Base-by-base conservation (phyloP, 2,888 invertebrate species). In the Byasa hedistus region DNA sequence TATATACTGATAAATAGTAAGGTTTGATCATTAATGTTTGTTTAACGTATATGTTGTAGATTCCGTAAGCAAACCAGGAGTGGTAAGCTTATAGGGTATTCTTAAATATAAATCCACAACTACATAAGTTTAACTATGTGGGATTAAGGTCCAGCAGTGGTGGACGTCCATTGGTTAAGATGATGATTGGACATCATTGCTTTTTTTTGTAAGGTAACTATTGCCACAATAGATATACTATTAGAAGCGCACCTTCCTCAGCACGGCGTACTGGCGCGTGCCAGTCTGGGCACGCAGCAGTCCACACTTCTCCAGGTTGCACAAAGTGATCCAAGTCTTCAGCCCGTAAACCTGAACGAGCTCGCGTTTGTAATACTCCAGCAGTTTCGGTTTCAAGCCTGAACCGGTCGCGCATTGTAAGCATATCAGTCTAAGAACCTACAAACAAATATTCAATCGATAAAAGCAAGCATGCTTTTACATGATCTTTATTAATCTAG, bases 381-480 rank as follows among this genome's bases (percentile, higher is more conserved):
- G 81, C 0, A 98, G 93, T 83, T 98, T 98, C 3, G 95, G 96
- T 82, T 98, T 98, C 4, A 99, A 92, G 0, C 99, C 99, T 22
- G 98, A 98, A 65, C 96, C 96, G 3, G 98, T 97, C 22, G 96
- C 93, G 69, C 98, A 98, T 86, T 99, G 99, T 64, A 99, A 94
- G 82, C 98, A 98, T 69, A 99, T 95, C 8, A 99, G 91, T 15
- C 99, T 93, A 52, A 99, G 90, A 12, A 99, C 95, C 91, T 91
- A 69, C 3, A 4, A 61, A 56, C n/a, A 51, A 55, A 52, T 48
- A 48, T n/a, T n/a, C n/a, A 48, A n/a, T n/a, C 12, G 44, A 48
- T 48, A n/a, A n/a, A 48, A 59, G 23, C 21, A 15, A 12, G 3
- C n/a, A n/a, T n/a, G 8, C 7, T 52, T 17, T 17, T 0, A 24